Base-by-base conservation (phyloP, 2,113 vertebrate genomes). In the Eidolon helvum region DNA sequence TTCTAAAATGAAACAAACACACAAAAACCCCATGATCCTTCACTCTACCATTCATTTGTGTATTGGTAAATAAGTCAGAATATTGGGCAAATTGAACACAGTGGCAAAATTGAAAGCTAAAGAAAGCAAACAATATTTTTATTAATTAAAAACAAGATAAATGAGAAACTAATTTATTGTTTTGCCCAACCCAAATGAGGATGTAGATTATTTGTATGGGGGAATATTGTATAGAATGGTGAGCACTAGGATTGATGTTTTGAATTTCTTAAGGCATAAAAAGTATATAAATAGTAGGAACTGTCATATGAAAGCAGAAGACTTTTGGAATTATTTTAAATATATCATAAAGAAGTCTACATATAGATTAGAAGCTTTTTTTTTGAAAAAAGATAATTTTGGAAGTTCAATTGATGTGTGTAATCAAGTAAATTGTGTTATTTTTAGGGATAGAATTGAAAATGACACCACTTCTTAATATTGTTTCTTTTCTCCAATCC, bases 261-360 rank as follows among this genome's bases (percentile, higher is more conserved):
- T 86, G 61, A 84, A 90, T 61, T 93, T 90, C 59, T 63, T 69
- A 55, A 85, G 63, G 6, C 26, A 45, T n/a, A 66, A 83, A 83
- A 97, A 14, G 6, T 19, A 57, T 33, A 35, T 50, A 92, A 82
- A 68, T 80, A 86, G 79, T 72, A 91, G 7, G 18, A 65, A 38
- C 22, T 83, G 33, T 75, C 12, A 63, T 71, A 55, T 87, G 35
- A 90, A 90, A 92, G 59, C 28, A 92, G 26, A 80, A 82, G 18
- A 86, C 87, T 84, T 74, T 89, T 85, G 21, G 24, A 95, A 80
- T 66, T 18, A 30, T 90, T 91, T 55, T 43, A 87, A 96, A 40
- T 88, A 63, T 0, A 77, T 7, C 40, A 57, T 77, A 71, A 95
- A 43, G 33, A 89, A 82, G 7, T 65, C 61, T 55, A 26, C 38